A percentile compares a stretch with the other conserved stretches of the same genome.
phyloP scores from a whole-genome alignment of 2,888 invertebrate genomes.

The Tipula vernalis region DNA sequence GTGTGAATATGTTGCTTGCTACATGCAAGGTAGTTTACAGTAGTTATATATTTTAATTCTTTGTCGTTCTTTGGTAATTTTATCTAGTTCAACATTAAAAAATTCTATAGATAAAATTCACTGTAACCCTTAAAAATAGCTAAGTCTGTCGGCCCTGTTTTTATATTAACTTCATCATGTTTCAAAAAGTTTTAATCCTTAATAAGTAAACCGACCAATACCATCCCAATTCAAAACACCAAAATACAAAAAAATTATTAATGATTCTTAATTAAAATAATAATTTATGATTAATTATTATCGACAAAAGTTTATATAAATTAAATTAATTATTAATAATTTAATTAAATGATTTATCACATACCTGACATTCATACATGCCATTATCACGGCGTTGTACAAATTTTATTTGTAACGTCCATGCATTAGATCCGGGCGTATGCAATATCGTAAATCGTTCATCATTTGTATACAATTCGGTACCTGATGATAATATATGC shows the following conservation, averaged over 20 bases:
- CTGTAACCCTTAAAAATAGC: too few relatives aligned
- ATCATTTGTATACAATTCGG: conserved; percentile 84
- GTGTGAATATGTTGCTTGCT: too few relatives aligned
- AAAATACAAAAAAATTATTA: background rate
- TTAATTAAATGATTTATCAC: conserved; percentile 13
- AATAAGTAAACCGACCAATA: background rate
- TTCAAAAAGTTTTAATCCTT: background rate
- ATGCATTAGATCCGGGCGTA: conserved; percentile 80
- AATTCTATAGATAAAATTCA: too few relatives aligned
- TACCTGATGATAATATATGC: conserved; percentile 85
- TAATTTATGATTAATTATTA: background rate
- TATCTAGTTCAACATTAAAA: too few relatives aligned
- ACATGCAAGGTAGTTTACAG: too few relatives aligned
- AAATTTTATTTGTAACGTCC: conserved; percentile 89
- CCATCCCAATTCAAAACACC: background rate
- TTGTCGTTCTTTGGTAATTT: too few relatives aligned
- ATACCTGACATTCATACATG: conserved; percentile 87
- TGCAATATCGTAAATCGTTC: conserved; percentile 72
- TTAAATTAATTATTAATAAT: background rate
- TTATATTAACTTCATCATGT: background rate
- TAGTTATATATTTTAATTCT: too few relatives aligned
- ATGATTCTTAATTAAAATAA: background rate
- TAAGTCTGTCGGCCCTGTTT: too few relatives aligned
- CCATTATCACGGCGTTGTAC: conserved; percentile 88
- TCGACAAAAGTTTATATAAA: background rate